Conservation (phyloP, 2,113 vertebrate genomes). For the Calyptomena viridis region DNA sequence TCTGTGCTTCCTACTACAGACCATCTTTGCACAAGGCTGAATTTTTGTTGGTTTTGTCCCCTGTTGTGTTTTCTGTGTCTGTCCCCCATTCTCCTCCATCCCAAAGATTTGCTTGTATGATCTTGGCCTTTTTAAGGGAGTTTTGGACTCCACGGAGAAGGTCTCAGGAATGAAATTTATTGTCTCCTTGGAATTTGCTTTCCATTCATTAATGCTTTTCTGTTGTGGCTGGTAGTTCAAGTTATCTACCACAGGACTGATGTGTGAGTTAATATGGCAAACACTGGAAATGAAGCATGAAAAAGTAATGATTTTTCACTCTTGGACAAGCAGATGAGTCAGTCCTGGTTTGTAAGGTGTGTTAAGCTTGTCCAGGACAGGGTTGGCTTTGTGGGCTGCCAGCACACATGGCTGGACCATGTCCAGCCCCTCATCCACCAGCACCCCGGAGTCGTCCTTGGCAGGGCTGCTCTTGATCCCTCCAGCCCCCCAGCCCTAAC, state of each 20-base stretch:
- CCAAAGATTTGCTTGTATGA: neutral
- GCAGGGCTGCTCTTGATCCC: neutral
- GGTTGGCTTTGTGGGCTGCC: neutral
- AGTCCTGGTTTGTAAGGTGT: neutral
- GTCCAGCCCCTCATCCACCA: neutral
- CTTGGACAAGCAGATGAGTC: neutral
- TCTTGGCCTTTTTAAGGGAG: neutral
- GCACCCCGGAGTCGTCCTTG: neutral
- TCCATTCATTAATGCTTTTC: neutral
- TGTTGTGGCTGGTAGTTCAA: neutral
- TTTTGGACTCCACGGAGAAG: neutral
- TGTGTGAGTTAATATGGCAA: neutral
- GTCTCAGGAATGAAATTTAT: neutral
- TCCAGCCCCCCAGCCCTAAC: neutral
- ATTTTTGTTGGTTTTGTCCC: neutral
- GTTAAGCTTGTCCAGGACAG: neutral
- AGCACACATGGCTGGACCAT: neutral
- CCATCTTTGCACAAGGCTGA: neutral
- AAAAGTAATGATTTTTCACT: neutral
- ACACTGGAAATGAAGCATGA: neutral
- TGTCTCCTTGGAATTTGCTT: neutral
- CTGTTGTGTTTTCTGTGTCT: neutral
- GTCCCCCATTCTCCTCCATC: rapidly evolving
- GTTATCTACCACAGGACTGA: neutral
- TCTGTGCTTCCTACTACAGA: neutral